Conservation (phyloP, 2,797 vertebrate genomes). For the Arctocebus calabarensis region DNA sequence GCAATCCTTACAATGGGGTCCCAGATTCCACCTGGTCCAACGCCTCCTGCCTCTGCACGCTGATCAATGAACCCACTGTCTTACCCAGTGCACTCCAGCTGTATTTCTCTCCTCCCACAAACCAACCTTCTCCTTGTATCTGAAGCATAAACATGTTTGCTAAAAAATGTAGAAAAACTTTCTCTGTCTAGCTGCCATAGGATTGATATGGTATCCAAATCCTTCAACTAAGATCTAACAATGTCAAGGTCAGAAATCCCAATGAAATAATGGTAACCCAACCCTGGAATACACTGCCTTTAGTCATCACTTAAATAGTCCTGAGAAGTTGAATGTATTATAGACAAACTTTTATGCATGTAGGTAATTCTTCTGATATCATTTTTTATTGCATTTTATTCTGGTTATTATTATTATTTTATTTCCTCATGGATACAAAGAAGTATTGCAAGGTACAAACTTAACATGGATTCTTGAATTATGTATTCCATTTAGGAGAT, state of each 20-base stretch:
- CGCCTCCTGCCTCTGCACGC: neutral
- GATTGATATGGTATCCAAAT: neutral
- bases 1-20: neutral
- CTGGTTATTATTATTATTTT: neutral
- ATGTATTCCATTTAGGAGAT: neutral
- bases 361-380: neutral
- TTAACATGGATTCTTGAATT: neutral
- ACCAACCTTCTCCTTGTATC: neutral
- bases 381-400: neutral
- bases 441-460: neutral
- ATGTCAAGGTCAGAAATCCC: neutral
- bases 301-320: neutral
- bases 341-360: neutral
- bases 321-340: neutral
- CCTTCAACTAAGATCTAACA: neutral
- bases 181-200: neutral
- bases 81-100: neutral
- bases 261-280: neutral
- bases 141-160: neutral
- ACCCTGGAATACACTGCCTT: neutral
- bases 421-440: neutral
- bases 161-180: neutral
- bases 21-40: too few species aligned
- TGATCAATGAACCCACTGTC: neutral
- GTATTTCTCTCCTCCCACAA: neutral